These are phyloP conservation scores for Batillaria attramentaria DNA, from an alignment of 1,140 invertebrate genomes.

Conservation along the genomic window DNA sequence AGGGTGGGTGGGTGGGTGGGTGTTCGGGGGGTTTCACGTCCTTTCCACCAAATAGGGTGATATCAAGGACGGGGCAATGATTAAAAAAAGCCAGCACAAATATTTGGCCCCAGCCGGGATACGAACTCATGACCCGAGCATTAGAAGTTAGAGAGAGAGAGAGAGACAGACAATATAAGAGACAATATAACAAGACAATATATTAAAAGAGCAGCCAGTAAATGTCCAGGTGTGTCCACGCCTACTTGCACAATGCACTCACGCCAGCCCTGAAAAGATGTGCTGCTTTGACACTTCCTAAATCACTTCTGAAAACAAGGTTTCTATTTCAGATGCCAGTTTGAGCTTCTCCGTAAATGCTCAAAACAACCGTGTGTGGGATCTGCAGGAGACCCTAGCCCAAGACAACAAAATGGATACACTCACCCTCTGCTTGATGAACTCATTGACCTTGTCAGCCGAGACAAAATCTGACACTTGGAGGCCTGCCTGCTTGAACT, in stretches of 20 bases:
- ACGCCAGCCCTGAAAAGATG: constrained; percentile 13
- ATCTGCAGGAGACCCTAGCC: background rate
- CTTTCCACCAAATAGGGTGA: too few relatives aligned
- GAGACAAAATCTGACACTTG: too few relatives aligned
- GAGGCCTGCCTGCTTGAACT: too few relatives aligned
- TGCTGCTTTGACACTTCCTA: background rate
- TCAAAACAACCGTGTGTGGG: background rate
- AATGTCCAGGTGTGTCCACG: background rate
- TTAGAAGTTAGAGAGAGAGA: too few relatives aligned
- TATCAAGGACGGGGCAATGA: too few relatives aligned
- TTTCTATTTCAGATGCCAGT: background rate
- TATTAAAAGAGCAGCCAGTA: background rate
- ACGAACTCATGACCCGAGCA: too few relatives aligned
- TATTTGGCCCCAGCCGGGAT: too few relatives aligned
- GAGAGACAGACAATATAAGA: background rate
- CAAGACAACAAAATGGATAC: too few relatives aligned
- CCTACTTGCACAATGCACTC: background rate
- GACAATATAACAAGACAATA: background rate
- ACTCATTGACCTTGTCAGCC: too few relatives aligned
- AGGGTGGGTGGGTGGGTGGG: too few relatives aligned
- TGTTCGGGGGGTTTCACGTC: too few relatives aligned
- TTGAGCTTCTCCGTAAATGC: background rate
- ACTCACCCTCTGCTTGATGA: background rate
- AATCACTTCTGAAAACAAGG: background rate
- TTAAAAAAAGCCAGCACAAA: too few relatives aligned